These are phyloP conservation scores for Aleiodes sp. DNA, from an alignment of 1,140 invertebrate species.

Conservation along the genomic window DNA sequence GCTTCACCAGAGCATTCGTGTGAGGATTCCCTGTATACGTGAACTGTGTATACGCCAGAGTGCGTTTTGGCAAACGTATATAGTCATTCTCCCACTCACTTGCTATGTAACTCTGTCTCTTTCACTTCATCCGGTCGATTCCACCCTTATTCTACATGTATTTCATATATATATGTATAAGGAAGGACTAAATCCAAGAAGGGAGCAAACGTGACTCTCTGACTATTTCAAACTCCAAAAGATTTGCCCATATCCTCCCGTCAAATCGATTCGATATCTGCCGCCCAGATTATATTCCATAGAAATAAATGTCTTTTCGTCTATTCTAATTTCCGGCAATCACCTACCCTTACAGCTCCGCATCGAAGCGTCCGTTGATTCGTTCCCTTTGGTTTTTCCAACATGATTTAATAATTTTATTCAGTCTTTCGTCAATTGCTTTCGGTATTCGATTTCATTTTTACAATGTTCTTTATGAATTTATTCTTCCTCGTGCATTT, in stretches of 20 bases:
- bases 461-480: no score
- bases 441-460: no score
- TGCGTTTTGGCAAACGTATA: constrained; percentile 25
- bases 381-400: no score
- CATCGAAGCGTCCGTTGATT: neutral
- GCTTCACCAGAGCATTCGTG: constrained; percentile 6
- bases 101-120: constrained; percentile 10
- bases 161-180: neutral
- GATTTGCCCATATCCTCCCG: constrained; percentile 6
- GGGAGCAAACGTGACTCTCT: neutral
- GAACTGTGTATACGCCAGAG: constrained; percentile 2
- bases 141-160: neutral
- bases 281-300: neutral
- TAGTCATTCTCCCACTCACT: neutral
- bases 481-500: no score
- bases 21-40: constrained; percentile 10
- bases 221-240: neutral
- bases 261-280: constrained; percentile 22
- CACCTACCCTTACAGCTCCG: neutral
- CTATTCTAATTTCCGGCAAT: constrained; percentile 13
- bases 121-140: constrained; percentile 24
- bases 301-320: constrained; percentile 14
- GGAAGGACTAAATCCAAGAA: neutral
- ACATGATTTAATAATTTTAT: no score
- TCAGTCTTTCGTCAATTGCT: no score